phyloP scores from a whole-genome alignment of 2,888 invertebrate species.

The Yponomeuta cagnagella region DNA sequence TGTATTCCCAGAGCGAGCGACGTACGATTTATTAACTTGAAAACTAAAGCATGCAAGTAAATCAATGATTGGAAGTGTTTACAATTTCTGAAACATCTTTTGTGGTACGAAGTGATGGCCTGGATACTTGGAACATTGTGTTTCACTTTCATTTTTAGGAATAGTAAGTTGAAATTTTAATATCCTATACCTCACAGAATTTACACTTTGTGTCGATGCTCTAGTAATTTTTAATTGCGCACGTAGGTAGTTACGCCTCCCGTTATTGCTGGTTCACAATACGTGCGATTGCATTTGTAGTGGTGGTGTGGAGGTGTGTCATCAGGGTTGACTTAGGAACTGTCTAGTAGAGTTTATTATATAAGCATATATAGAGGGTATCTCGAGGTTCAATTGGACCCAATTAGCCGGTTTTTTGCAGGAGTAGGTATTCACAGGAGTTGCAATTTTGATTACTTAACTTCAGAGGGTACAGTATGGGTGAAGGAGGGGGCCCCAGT shows the following conservation, averaged over 20 bases:
- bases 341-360: too few relatives aligned
- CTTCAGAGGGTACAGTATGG: too few relatives aligned
- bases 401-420: too few relatives aligned
- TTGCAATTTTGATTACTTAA: too few relatives aligned
- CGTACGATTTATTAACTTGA: neutral
- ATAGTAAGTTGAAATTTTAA: constrained; percentile 3
- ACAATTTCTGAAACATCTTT: constrained; percentile 1
- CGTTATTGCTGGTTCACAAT: neutral
- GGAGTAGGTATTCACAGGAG: too few relatives aligned
- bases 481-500: too few relatives aligned
- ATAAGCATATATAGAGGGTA: too few relatives aligned
- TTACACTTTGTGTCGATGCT: neutral
- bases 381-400: too few relatives aligned
- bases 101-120: constrained; percentile 1
- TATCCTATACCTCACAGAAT: neutral
- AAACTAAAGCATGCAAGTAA: neutral
- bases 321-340: too few relatives aligned
- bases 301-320: too few relatives aligned
- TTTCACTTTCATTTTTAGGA: constrained; percentile 5
- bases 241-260: neutral
- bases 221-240: neutral
- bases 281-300: too few relatives aligned
- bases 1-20: too few relatives aligned
- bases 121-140: constrained; percentile 3
- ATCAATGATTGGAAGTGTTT: neutral